phyloP scores from a whole-genome alignment of 2,113 vertebrate species.

The Mugil cephalus region DNA sequence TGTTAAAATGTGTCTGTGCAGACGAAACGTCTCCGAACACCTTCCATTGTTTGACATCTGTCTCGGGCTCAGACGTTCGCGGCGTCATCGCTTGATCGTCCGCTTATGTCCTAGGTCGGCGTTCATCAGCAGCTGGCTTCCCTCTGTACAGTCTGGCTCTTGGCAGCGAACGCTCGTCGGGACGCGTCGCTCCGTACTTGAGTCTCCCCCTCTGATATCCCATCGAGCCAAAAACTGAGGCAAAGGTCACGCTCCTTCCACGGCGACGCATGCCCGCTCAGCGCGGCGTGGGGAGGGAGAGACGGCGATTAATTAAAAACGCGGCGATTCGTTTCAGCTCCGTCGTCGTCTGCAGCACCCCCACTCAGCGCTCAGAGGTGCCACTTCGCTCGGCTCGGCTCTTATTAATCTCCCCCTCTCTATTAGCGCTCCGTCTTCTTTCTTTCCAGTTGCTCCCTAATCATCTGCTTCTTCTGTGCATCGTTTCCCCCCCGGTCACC shows the following conservation, averaged over 20 bases:
- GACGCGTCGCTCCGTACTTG: slow-evolving; percentile 15
- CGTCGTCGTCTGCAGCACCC: slow-evolving; percentile 51
- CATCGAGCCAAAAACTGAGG: slow-evolving; percentile 19
- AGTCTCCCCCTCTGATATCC: slow-evolving; percentile 26
- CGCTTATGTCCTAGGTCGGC: background rate
- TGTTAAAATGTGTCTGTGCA: background rate
- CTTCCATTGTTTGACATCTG: background rate
- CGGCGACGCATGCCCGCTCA: slow-evolving; percentile 45
- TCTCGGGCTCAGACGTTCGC: slow-evolving; percentile 16
- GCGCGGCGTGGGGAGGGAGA: slow-evolving; percentile 17
- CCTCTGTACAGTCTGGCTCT: slow-evolving; percentile 15
- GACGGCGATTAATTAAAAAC: slow-evolving; percentile 78
- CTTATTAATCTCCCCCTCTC: slow-evolving; percentile 66
- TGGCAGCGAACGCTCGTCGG: background rate
- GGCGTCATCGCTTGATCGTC: background rate
- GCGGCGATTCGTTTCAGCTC: slow-evolving; percentile 70
- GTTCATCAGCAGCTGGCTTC: slow-evolving; percentile 18
- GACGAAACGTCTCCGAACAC: slow-evolving; percentile 1
- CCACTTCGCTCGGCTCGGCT: slow-evolving; percentile 66
- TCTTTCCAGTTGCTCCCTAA: background rate
- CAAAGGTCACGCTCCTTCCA: slow-evolving; percentile 5
- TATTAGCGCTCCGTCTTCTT: slow-evolving; percentile 26
- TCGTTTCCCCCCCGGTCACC: slow-evolving; percentile 45
- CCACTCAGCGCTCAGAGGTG: slow-evolving; percentile 61
- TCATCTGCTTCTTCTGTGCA: slow-evolving; percentile 23